Evolutionary conservation across 2,888 invertebrate species (phyloP), one percentile per base, ranked within the genome.

Genomic region (Corbicula japonica): DNA sequence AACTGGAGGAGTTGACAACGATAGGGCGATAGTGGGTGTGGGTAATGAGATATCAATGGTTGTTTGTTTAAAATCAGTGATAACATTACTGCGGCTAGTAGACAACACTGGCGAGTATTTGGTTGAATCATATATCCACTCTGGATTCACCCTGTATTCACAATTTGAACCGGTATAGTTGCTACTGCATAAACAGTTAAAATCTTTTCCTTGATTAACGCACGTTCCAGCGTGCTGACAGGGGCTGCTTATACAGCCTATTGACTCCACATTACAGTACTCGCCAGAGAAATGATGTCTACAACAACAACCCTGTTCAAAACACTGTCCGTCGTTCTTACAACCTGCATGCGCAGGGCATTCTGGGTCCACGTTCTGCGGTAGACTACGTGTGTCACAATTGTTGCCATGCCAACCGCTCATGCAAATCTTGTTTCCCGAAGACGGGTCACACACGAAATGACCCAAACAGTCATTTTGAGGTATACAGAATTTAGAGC

Each of bases 311-410:
- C 34, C 23, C n/a, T 52, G 48, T 4, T 58, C 41, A 35, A 75
- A 72, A 35, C 84, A 84, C 38, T 82, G 78, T 15, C 84, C 84
- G 34, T 76, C 84, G 38, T 82, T 84, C 32, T 84, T 84, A 41
- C 84, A 84, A 12, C 68, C 52, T 1, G 80, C 26, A 15, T 66
- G 62, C 5, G 38, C 28, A 0, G 76, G 82, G 44, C 84, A 84
- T 4, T 66, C 56, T 12, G 72, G 68, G 44, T 84, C 84, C 0
- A 80, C 38, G 28, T 60, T 34, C 18, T 75, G 75, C 8, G 84
- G 80, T 18, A 84, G 54, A 18, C 41, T 21, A 23, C 84, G 44
- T 2, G 63, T 80, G 34, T 82, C 80, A 46, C 84, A 84, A 10
- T 78, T 76, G 12, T 60, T 48, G 6, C 84, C 84, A 2, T 62